phyloP scores from a whole-genome alignment of 2,888 invertebrate species.

The Amblyjoppa proteus region DNA sequence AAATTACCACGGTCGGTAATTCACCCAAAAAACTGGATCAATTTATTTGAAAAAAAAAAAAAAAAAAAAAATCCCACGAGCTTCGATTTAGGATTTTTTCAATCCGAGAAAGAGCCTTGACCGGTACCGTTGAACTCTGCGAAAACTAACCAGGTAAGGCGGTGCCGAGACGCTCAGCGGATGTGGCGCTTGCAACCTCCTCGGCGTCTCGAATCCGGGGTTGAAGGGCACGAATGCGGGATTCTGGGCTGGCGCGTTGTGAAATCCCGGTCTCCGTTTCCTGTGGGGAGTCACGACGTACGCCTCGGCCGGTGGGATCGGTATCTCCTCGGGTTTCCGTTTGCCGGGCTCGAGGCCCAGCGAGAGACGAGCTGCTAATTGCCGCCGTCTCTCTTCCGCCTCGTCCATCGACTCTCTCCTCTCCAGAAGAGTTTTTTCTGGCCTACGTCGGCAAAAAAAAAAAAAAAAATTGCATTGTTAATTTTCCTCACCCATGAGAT shows the following conservation, averaged over 20 bases:
- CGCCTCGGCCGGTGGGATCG: conserved; percentile 90
- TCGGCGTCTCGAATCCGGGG: conserved; percentile 85
- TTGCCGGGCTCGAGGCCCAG: conserved; percentile 89
- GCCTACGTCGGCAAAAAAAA: conserved; percentile 69
- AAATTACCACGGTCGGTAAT: too few relatives aligned
- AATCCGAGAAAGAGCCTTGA: neutral
- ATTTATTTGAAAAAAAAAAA: too few relatives aligned
- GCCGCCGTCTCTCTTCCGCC: conserved; percentile 82
- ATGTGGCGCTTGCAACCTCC: conserved; percentile 88
- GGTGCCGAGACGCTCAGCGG: conserved; percentile 91
- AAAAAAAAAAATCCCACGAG: too few relatives aligned
- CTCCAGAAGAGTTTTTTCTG: conserved; percentile 81
- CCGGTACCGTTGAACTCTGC: neutral
- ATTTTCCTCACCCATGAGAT: conserved; percentile 19
- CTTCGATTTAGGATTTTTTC: neutral
- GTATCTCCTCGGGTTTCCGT: conserved; percentile 89
- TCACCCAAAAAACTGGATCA: too few relatives aligned
- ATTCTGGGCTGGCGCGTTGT: conserved; percentile 94
- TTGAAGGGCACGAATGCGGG: conserved; percentile 93
- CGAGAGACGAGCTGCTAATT: conserved; percentile 83
- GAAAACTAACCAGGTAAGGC: conserved; percentile 86
- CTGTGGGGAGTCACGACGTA: conserved; percentile 95
- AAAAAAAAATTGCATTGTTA: conserved; percentile 15
- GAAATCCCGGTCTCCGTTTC: conserved; percentile 94
- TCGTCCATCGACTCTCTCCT: conserved; percentile 83